Conservation (phyloP, 2,113 vertebrate genomes). For the Leiothrix lutea region DNA sequence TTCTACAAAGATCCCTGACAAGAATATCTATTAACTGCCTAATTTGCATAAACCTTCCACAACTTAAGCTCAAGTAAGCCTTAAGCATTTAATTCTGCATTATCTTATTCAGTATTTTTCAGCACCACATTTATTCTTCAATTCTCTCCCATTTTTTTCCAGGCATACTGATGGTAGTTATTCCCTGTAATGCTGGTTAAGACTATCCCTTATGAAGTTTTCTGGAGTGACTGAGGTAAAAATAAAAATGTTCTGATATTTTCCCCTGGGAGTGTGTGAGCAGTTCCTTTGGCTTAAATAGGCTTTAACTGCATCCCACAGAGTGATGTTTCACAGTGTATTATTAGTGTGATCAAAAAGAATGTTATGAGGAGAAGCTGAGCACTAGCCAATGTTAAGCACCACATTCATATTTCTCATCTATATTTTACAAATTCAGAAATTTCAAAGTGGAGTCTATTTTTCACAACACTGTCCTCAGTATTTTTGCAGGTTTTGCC, state of each 20-base stretch:
- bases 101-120: constrained; percentile 17
- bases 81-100: constrained; percentile 29
- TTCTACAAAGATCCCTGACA: not conserved
- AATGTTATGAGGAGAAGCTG: constrained; percentile 46
- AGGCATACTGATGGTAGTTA: constrained; percentile 29
- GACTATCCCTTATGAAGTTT: constrained; percentile 53
- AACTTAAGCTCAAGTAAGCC: constrained; percentile 1
- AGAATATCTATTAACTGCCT: constrained; percentile 41
- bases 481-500: not conserved
- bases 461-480: not conserved
- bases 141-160: constrained; percentile 37
- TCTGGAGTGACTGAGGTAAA: constrained; percentile 70
- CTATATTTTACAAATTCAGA: constrained; percentile 11
- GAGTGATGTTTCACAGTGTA: constrained; percentile 62
- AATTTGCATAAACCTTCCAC: constrained; percentile 17
- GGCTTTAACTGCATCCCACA: constrained; percentile 71
- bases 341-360: constrained; percentile 73
- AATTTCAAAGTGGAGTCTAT: not conserved
- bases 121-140: constrained; percentile 17
- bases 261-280: constrained; percentile 55
- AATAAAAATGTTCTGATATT: constrained; percentile 73
- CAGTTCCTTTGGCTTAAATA: constrained; percentile 68
- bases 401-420: not conserved
- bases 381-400: not conserved
- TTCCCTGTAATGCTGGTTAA: constrained; percentile 15